Evolutionary conservation across 2,797 vertebrate genomes (phyloP), one percentile per base, ranked within the genome.

Genomic region (Eremophila alpestris): DNA sequence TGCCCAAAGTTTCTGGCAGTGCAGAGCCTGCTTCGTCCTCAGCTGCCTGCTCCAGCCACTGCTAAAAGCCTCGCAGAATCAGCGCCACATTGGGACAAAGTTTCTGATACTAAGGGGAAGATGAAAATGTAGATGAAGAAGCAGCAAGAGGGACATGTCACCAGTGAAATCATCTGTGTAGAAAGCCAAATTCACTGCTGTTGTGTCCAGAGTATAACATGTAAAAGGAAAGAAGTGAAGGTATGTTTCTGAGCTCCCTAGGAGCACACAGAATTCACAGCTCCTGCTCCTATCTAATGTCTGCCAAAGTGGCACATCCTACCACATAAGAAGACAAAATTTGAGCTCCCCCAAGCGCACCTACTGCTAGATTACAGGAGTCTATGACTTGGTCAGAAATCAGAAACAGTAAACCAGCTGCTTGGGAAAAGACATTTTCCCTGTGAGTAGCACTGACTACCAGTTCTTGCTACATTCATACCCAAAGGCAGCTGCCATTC

Each of bases 71-170:
- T 64, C 74, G 38, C 27, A 49, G 36, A n/a, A 38, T 5, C 2
- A 3, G 29, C 0, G 0, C 30, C 18, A 16, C 20, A 22, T 6
- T 59, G 24, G 16, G 29, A 41, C 24, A 70, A 69, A 5, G 10
- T n/a, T 74, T 68, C 24, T 59, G 36, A 16, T 36, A 32, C 65
- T 29, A 68, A 34, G 36, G 26, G 51, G 32, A 89, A 76, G 34
- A 74, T 36, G 32, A 67, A 48, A 79, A 43, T 2, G 9, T 0
- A 64, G 24, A 29, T 34, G 14, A 62, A 81, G 29, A 30, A 48
- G 9, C 18, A 70, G 26, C 10, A 34, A 38, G 24, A 68, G 7
- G 29, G 11, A 32, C 15, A 45, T 0, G 1, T 77, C n/a, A 45
- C 4, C 10, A 58, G 7, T 23, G 23, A 87, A 76, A 51, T 92